These are phyloP conservation scores for Lepus americanus DNA, from an alignment of 2,113 vertebrate genomes.

Conservation along the genomic window DNA sequence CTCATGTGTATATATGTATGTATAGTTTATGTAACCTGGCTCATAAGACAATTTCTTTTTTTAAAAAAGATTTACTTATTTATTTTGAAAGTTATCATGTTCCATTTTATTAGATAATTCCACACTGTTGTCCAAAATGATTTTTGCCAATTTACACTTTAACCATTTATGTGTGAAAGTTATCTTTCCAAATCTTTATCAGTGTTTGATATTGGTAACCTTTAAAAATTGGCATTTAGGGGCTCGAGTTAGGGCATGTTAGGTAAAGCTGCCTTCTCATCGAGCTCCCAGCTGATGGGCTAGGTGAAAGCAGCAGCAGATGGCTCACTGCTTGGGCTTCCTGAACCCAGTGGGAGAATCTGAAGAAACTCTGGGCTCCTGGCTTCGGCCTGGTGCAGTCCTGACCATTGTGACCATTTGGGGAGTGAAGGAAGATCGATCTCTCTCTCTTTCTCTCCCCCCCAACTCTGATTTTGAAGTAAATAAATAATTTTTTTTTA, in stretches of 20 bases:
- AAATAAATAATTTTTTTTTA: no score
- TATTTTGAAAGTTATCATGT: background rate
- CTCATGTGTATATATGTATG: background rate
- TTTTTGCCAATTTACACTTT: constrained; percentile 11
- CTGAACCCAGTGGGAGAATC: no score
- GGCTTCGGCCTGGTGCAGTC: background rate
- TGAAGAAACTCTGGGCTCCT: no score
- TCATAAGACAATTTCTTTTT: background rate
- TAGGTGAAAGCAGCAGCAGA: no score
- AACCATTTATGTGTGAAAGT: background rate
- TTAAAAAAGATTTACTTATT: no score
- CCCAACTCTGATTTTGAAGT: no score
- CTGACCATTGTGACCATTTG: no score
- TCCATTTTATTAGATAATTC: constrained; percentile 37
- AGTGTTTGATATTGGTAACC: constrained; percentile 23
- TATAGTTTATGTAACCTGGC: background rate
- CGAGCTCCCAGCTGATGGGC: no score
- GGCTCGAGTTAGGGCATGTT: background rate
- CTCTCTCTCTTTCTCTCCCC: no score
- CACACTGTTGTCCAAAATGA: background rate
- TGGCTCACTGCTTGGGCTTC: no score
- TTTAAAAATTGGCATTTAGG: constrained; percentile 6
- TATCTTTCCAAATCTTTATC: constrained; percentile 20
- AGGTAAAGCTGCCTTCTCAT: no score
- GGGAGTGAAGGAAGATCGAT: no score